Percentiles rank a stretch among this genome's conserved stretches.
These are phyloP conservation scores for Zosterops borbonicus DNA, from an alignment of 2,113 vertebrate species.

Conservation along the genomic window DNA sequence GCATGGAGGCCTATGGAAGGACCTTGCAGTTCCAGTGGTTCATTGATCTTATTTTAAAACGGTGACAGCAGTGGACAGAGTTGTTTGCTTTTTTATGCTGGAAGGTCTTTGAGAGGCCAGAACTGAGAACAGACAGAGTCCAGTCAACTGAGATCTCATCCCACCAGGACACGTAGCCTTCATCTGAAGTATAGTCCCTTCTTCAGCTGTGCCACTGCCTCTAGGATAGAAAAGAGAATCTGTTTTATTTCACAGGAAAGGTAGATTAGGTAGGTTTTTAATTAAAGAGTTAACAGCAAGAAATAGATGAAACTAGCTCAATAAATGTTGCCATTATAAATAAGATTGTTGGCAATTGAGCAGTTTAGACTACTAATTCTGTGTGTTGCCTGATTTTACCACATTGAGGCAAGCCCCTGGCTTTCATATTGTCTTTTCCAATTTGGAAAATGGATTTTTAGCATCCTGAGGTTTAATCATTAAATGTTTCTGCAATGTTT, in stretches of 20 bases:
- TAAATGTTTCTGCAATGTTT: background rate
- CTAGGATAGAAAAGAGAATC: background rate
- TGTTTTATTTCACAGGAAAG: background rate
- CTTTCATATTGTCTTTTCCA: background rate
- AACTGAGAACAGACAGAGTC: accelerated
- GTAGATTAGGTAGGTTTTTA: background rate
- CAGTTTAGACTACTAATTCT: background rate
- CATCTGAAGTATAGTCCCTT: background rate
- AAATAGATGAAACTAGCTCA: background rate
- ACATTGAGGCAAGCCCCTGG: background rate
- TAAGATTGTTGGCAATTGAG: background rate
- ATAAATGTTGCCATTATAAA: background rate
- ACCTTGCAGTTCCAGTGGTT: background rate
- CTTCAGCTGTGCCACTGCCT: background rate
- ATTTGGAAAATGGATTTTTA: background rate
- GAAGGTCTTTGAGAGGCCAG: background rate
- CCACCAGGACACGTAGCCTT: background rate
- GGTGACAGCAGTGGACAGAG: background rate
- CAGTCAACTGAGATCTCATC: background rate
- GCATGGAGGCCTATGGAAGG: background rate
- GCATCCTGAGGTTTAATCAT: background rate
- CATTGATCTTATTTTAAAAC: background rate
- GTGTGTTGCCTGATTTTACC: background rate
- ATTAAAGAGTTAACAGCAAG: background rate
- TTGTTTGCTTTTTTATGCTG: background rate